These are phyloP conservation scores for Candoia aspera DNA, from an alignment of 2,113 vertebrate genomes.

Conservation along the genomic window DNA sequence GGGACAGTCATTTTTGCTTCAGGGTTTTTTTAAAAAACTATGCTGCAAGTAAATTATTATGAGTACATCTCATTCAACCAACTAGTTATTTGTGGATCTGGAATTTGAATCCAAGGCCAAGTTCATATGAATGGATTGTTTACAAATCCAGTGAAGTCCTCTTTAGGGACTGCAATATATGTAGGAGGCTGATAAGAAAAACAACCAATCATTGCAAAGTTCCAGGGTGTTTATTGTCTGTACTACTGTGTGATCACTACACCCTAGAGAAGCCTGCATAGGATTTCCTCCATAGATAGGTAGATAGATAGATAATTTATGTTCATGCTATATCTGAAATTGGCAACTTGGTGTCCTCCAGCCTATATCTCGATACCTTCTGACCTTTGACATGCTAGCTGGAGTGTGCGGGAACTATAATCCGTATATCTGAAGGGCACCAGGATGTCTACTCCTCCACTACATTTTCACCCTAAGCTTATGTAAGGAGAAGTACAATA, in stretches of 20 bases:
- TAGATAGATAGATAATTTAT: background rate
- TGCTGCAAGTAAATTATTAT: background rate
- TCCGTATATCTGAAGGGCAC: background rate
- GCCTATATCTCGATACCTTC: too few species aligned
- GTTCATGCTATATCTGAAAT: background rate
- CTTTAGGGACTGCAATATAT: background rate
- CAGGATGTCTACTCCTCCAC: background rate
- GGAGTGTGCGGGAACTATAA: background rate
- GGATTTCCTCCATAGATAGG: constrained; percentile 10
- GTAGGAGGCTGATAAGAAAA: background rate
- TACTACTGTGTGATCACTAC: background rate
- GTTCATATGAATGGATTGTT: background rate
- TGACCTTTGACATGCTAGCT: background rate
- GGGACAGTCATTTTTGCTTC: background rate
- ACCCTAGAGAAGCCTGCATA: background rate
- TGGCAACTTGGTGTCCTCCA: background rate
- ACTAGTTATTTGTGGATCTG: background rate
- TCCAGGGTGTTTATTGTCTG: background rate
- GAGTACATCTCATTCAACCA: background rate
- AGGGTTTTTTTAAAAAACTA: background rate
- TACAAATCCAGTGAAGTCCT: background rate
- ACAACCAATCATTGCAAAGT: background rate
- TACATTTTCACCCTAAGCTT: background rate
- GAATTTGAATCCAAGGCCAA: background rate
- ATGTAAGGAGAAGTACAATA: background rate